Evolutionary conservation across 2,888 invertebrate species (phyloP), one percentile per base, ranked within the genome.

Genomic region (Epirrhoe alternata): DNA sequence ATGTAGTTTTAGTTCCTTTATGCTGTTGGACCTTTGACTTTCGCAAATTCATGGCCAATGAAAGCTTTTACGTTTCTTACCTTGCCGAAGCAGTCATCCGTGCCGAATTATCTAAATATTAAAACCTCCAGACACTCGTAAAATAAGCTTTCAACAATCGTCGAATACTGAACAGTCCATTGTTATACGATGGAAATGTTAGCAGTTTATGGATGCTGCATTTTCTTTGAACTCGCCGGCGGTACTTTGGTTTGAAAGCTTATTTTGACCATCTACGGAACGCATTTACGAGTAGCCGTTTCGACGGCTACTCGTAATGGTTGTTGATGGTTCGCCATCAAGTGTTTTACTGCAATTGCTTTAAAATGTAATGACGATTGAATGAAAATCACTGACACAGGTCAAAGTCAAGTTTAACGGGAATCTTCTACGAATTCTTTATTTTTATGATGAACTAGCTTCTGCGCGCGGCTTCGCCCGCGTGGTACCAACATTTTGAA

Each of bases 151-250:
- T 1, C 47, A n/a, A 58, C 50, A 50, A 57, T 63, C 24, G 42
- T 3, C 10, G 5, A 33, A 14, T 51, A 58, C 51, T 56, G 30
- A 24, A 54, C 35, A 56, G 45, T 45, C 59, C 63, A 60, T 62
- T 69, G 64, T 61, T 62, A 14, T 14, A 55, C 35, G 12, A 42
- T 42, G 60, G 51, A 47, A 61, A 62, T 61, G 52, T 56, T 56
- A 56, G 55, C 55, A 12, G 51, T 65, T 65, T 60, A 65, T 56
- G 42, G 52, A 2, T 55, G 14, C 31, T 61, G 17, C 14, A 35
- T 7, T 35, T 52, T 50, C 58, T 51, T 65, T 65, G 64, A 56
- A 54, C 56, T 17, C 5, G 12, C 60, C 64, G 64, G 12, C 50
- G 24, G 14, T 24, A 16, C 51, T 35, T 42, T 38, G n/a, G 12